Evolutionary conservation across 2,797 vertebrate genomes (phyloP).

Genomic region (Hemibagrus guttatus): DNA sequence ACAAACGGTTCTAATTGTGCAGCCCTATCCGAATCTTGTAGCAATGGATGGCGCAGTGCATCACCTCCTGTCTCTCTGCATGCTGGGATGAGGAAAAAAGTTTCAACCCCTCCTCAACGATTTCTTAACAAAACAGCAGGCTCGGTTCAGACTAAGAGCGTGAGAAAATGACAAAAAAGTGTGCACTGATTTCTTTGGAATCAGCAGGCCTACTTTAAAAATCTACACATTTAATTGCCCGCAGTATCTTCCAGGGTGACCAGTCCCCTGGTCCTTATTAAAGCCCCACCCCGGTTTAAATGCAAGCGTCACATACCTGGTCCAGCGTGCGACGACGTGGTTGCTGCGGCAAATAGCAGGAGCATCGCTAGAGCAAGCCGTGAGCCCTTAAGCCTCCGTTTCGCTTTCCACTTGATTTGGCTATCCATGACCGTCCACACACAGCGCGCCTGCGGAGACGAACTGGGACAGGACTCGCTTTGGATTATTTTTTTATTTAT

Average conservation of each 20-base stretch:
- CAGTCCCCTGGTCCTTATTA: neutral
- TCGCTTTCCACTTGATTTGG: constrained; percentile 85
- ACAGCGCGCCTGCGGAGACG: constrained; percentile 60
- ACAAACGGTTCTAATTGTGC: too few relatives aligned
- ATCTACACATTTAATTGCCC: neutral
- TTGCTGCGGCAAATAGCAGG: constrained; percentile 68
- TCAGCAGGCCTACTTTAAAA: neutral
- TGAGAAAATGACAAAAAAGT: neutral
- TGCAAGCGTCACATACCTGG: constrained; percentile 73
- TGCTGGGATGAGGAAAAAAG: neutral
- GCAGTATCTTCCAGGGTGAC: neutral
- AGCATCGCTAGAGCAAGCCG: constrained; percentile 75
- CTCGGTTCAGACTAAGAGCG: neutral
- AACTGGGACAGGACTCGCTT: neutral
- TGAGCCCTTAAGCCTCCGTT: constrained; percentile 81
- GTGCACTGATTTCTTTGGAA: neutral
- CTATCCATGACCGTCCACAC: constrained; percentile 82
- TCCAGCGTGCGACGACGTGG: constrained; percentile 73
- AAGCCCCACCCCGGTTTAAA: neutral
- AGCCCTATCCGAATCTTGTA: neutral
- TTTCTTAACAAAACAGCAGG: neutral
- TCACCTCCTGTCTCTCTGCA: neutral
- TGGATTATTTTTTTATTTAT: neutral
- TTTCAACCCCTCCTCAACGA: neutral
- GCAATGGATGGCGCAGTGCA: constrained; percentile 24